Evolutionary conservation across 2,888 invertebrate species (phyloP), one percentile per base, ranked within the genome.

Genomic region (Hofmannophila pseudospretella): DNA sequence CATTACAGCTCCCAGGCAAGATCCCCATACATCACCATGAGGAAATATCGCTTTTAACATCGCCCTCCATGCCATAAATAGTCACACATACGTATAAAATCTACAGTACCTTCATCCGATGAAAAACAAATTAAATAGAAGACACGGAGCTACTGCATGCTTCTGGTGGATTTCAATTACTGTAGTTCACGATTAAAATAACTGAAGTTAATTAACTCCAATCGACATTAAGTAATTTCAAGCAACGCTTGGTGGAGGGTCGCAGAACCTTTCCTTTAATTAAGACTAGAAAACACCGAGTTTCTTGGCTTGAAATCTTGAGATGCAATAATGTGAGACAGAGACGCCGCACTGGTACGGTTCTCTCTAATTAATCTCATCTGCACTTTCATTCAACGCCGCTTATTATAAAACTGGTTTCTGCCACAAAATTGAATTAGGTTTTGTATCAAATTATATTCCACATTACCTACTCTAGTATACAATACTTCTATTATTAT

Each of bases 11-110:
- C 51, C 14, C 68, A 67, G 67, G 72, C 69, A 74, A 81, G 77
- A 73, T 76, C 63, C 71, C 67, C 69, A 80, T 82, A 80, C 63
- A 78, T 82, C 81, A 81, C 74, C 70, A 77, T 76, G 77, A 66
- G 67, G 68, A 80, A 81, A 81, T 79, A 79, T 80, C 64, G 79
- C 77, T 73, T 78, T 77, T 70, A 70, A 74, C 74, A 67, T 70
- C 67, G 71, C 72, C 69, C 54, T 59, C 58, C 42, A 58, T 54
- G 67, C 69, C 71, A 71, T 74, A 77, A 77, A 80, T 77, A 75
- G 70, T 63, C 51, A 47, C 47, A 64, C 57, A 66, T 56, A 71
- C 54, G 56, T 64, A 61, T 61, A 63, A 47, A 56, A 34, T 37
- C 31, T 30, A 33, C 33, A 35, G 25, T 19, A 33, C 3, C 16